Base-by-base conservation (phyloP, 2,888 invertebrate species). In the Thelaira solivaga region DNA sequence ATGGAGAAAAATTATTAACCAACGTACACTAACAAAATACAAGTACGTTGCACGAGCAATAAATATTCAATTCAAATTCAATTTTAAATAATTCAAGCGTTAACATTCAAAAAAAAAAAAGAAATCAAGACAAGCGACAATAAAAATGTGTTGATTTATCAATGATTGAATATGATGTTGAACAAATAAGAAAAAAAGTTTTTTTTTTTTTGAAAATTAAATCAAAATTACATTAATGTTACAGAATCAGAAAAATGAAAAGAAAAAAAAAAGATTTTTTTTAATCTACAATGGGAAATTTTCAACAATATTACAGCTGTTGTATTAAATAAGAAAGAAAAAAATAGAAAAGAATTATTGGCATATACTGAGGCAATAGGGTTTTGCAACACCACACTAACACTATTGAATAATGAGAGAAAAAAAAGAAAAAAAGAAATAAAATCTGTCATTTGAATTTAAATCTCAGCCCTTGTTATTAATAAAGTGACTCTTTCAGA, bases 251-350 rank as follows among this genome's bases (percentile, higher is more conserved):
- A 51, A n/a, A 34, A 53, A 43, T 18, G 24, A 22, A 68, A 31
- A 22, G 16, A 10, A 47, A 41, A 49, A 45, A 61, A 67, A 75
- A 57, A 62, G n/a, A n/a, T n/a, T n/a, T n/a, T 36, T 36, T 74
- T 85, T 87, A 87, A 87, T 84, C 86, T 86, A 85, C 83, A 85
- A 79, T 86, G 86, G 84, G 86, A 86, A 86, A 86, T 86, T 87
- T 84, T 82, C 81, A 84, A 83, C 85, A 83, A 82, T 82, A 83
- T 83, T 85, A 86, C 86, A 86, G 83, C 87, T 86, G 85, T 85
- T 82, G 81, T 68, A 69, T 43, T 26, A 62, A 31, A 68, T 45
- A 5, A 49, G 34, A 24, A 64, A 57, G 10, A 24, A 34, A 69
- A 49, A 49, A 39, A 62, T 72, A 31, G 67, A 67, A 55, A 72